Percentiles rank a stretch among this genome's conserved stretches.
Conservation (phyloP, 2,888 invertebrate genomes). For the Conistra vaccinii region DNA sequence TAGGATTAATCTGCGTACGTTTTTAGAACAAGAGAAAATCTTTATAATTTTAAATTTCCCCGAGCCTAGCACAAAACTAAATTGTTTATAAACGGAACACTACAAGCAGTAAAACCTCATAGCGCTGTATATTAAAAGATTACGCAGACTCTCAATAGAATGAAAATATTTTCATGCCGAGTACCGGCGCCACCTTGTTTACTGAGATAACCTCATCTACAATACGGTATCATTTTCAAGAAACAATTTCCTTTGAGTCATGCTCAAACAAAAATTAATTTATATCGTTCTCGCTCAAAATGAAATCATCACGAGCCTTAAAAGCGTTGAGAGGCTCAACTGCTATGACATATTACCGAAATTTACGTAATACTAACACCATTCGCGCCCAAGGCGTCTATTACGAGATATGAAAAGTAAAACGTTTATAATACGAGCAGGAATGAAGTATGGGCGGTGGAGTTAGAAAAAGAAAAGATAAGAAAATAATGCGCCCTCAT, state of each 20-base stretch:
- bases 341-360: conserved; percentile 84
- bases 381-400: conserved; percentile 81
- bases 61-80: conserved; percentile 33
- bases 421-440: conserved; percentile 87
- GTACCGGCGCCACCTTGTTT: conserved; percentile 71
- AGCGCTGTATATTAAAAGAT: conserved; percentile 72
- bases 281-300: conserved; percentile 77
- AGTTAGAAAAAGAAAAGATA: conserved; percentile 90
- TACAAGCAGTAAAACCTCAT: conserved; percentile 53
- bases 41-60: conserved; percentile 10
- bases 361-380: conserved; percentile 86
- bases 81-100: conserved; percentile 54
- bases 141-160: conserved; percentile 72
- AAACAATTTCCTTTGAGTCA: conserved; percentile 81
- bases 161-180: conserved; percentile 74
- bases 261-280: conserved; percentile 82
- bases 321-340: conserved; percentile 70
- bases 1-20: neutral
- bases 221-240: conserved; percentile 78
- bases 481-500: conserved; percentile 90
- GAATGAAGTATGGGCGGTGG: conserved; percentile 89
- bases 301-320: conserved; percentile 79
- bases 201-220: conserved; percentile 75
- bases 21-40: neutral
- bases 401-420: conserved; percentile 88